Base-by-base conservation (phyloP, 92 coral and sea anemone species). In the Porites rus region DNA sequence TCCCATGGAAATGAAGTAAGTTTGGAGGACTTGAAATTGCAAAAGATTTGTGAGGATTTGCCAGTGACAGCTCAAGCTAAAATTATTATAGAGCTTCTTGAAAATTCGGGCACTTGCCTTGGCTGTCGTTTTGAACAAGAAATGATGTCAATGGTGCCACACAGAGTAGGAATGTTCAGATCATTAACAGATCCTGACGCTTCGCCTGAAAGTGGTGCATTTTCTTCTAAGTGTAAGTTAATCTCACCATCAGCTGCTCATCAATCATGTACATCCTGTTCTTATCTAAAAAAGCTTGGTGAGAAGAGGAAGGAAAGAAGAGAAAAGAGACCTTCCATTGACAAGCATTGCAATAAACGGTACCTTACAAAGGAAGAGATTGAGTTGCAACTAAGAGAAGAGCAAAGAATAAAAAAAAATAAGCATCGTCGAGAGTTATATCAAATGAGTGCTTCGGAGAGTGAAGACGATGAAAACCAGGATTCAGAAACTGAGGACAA, bases 351-450 rank as follows among this genome's bases (percentile, higher is more conserved):
- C 68, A 58, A 28, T 63, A 51, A 51, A 20, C 53, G 79, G 4
- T 75, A 10, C 25, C 79, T 75, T 12, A 75, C 79, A 75, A 75
- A 75, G 59, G 79, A 75, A 53, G 79, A 75, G 46, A 75, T 75
- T 0, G n/a, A 19, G 31, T 43, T 21, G 24, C 79, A 75, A 17
- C 56, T 75, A n/a, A 22, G 56, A 54, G 79, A 75, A 43, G 20
- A 75, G 51, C 22, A 14, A 75, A 75, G 51, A 24, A 1, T 54
- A 64, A 75, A 75, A 1, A 13, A 16, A 7, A 38, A 38, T 38
- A 54, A 21, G 16, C 20, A n/a, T 20, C 65, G 12, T 54, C 65
- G 56, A 75, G 66, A 75, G 56, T 7, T 21, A 21, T 19, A 7
- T 21, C 46, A 53, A 22, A 8, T 10, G 3, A 38, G 59, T 21